Evolutionary conservation across 2,797 vertebrate genomes (phyloP).

Genomic region (Acomys russatus): DNA sequence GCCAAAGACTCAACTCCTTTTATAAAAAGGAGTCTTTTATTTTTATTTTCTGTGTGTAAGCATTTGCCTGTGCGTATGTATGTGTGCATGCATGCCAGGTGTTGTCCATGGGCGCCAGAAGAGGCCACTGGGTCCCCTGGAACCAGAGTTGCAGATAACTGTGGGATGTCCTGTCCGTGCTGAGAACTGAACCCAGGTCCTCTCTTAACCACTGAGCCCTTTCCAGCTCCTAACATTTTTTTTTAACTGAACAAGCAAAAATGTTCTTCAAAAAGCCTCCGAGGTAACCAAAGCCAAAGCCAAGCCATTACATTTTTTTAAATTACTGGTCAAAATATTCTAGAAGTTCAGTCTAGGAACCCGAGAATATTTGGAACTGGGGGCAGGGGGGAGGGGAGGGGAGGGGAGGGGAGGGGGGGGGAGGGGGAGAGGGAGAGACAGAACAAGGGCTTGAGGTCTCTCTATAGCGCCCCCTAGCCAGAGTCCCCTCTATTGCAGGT

Average conservation of each 20-base stretch:
- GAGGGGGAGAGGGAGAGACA: no score
- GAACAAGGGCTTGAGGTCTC: not conserved
- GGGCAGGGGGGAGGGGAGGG: not conserved
- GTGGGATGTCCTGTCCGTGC: not conserved
- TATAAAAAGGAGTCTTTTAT: not conserved
- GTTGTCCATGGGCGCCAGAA: not conserved
- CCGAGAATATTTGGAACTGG: not conserved
- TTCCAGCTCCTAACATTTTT: not conserved
- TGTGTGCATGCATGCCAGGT: not conserved
- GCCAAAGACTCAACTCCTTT: not conserved
- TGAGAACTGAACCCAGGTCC: not conserved
- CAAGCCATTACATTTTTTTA: not conserved
- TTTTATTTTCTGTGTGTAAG: no score
- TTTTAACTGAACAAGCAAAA: conserved; percentile 50
- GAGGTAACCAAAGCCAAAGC: not conserved
- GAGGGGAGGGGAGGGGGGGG: not conserved
- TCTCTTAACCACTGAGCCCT: not conserved
- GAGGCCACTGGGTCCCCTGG: not conserved
- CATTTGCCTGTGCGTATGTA: no score
- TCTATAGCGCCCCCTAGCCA: not conserved
- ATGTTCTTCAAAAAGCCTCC: not conserved
- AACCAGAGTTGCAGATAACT: not conserved
- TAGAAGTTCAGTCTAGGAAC: not conserved
- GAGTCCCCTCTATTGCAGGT: not conserved
- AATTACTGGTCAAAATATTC: conserved; percentile 51